Evolutionary conservation across 2,888 invertebrate genomes (phyloP), one percentile per base, ranked within the genome.

Genomic region (Andrena flavipes): DNA sequence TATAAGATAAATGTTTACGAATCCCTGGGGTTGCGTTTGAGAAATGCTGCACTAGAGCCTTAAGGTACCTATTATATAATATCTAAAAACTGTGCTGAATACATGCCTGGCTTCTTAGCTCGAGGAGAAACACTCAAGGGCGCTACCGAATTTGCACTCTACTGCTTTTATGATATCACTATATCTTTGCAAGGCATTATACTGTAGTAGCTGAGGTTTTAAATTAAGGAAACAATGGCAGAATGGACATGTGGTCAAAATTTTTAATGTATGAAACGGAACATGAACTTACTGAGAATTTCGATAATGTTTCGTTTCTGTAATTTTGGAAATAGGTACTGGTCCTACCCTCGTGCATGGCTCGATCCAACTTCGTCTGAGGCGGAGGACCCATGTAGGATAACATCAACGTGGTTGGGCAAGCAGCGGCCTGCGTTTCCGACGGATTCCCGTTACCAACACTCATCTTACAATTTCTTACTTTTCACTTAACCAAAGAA

Each of bases 321-420:
- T 94, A 94, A 65, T 93, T 93, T 75, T 94, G 94, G 84, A 95
- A 95, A 88, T 94, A 94, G 63, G 83, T 91, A 7, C 91, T 75
- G 74, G 88, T 88, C 6, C 90, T 91, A 4, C 89, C 89, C 60
- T 92, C 92, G 65, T 88, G 86, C 30, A 90, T 74, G 0, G 92
- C 91, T n/a, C 91, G 89, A 56, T 91, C 91, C 62, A 84, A 89
- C 84, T 93, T 93, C 7, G 91, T 86, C 3, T 94, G 94, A 2
- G 94, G 92, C 76, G 91, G 90, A 8, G 94, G 92, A 8, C 94
- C 94, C 93, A 93, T 94, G 80, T 93, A 94, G 0, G 88, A 90
- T 1, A 93, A 91, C 81, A 65, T 79, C n/a, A 72, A 3, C n/a
- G 64, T 8, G 7, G 82, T 59, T 42, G 82, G 63, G 51, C 71